A percentile compares a stretch with the other conserved stretches of the same genome.
Evolutionary conservation across 2,797 vertebrate species (phyloP).

Genomic region (Myripristis jacobus): DNA sequence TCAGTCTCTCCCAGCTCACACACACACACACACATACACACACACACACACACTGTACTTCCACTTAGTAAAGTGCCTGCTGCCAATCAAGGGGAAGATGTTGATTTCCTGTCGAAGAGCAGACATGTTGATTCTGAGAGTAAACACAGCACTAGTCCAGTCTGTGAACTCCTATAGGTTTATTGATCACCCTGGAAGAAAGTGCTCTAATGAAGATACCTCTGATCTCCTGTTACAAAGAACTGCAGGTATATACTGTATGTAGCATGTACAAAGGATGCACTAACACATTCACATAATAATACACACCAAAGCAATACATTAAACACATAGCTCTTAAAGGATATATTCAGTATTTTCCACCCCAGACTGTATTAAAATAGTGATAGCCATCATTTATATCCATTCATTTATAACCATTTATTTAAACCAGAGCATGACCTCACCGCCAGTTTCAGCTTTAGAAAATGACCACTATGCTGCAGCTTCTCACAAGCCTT

Average conservation of each 20-base stretch:
- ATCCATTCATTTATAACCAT: too few species aligned
- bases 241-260: background rate
- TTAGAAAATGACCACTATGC: too few species aligned
- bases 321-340: background rate
- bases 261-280: background rate
- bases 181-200: conserved; percentile 57
- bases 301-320: background rate
- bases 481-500: background rate
- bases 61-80: conserved; percentile 17
- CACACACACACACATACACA: too few species aligned
- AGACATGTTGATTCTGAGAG: conserved; percentile 14
- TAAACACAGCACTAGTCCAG: conserved; percentile 24
- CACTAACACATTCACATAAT: conserved; percentile 1
- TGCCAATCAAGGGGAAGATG: conserved; percentile 48
- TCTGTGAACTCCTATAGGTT: conserved; percentile 39
- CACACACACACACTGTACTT: too few species aligned
- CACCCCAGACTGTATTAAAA: too few species aligned
- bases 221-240: conserved; percentile 9
- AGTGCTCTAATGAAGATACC: conserved; percentile 58
- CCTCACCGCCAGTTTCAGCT: too few species aligned
- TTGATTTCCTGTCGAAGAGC: conserved; percentile 48
- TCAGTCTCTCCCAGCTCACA: conserved; percentile 18
- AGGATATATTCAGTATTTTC: too few species aligned
- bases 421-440: too few species aligned
- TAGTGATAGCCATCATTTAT: too few species aligned